Evolutionary conservation across 1,140 invertebrate species (phyloP).

Genomic region (Mycetomoellerius zeteki): DNA sequence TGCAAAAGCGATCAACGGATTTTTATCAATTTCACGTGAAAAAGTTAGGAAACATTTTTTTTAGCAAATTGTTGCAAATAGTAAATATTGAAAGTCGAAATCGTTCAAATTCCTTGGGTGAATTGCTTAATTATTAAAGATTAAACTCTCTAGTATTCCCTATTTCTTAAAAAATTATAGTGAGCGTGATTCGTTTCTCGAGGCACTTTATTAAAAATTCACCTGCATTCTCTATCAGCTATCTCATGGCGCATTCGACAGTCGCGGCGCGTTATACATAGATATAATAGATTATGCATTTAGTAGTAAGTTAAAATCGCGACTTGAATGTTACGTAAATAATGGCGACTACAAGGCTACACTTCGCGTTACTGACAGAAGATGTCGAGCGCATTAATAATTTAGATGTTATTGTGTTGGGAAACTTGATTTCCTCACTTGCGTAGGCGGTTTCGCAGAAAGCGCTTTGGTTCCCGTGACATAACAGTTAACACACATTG

Average conservation of each 20-base stretch:
- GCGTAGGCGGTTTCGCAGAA: conserved; percentile 1
- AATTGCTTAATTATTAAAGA: background rate
- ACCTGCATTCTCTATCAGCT: background rate
- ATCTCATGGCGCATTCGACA: background rate
- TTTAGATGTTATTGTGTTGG: conserved; percentile 49
- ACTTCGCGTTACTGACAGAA: background rate
- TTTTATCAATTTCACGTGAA: background rate
- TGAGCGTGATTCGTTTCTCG: no score
- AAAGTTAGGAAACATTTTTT: background rate
- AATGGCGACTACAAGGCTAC: conserved; percentile 10
- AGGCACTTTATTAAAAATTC: background rate
- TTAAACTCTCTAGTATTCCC: background rate
- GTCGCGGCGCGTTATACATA: no score
- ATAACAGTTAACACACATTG: background rate
- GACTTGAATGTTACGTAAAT: conserved; percentile 49
- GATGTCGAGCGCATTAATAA: conserved; percentile 35
- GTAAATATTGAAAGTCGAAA: background rate
- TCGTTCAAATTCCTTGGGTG: background rate
- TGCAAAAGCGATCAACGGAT: background rate
- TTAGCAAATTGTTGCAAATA: no score
- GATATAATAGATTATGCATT: background rate
- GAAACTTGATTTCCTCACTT: conserved; percentile 22
- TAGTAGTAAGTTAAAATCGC: conserved; percentile 1
- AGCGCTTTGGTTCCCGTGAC: background rate
- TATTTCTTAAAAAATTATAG: background rate